phyloP scores from a whole-genome alignment of 1,140 invertebrate genomes.

The Drosophila parvula region DNA sequence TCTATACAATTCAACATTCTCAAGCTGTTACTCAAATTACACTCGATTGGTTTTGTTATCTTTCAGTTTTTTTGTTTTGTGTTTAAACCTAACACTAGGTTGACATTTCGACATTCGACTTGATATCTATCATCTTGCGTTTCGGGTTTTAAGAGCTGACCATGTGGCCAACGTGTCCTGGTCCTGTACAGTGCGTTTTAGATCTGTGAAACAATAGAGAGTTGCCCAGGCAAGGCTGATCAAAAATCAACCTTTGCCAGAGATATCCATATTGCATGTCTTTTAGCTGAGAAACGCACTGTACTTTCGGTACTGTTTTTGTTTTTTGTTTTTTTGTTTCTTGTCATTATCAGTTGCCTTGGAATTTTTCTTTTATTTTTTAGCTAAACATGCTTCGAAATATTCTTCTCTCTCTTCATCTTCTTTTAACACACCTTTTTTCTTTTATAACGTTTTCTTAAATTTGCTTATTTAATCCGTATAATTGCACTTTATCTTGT shows the following conservation, averaged over 20 bases:
- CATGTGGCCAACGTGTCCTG: not conserved
- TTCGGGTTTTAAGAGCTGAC: no score
- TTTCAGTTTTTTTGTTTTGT: slow-evolving; percentile 42
- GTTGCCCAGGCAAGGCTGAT: not conserved
- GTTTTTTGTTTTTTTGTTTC: slow-evolving; percentile 33
- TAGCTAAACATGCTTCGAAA: slow-evolving; percentile 68
- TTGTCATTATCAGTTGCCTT: slow-evolving; percentile 45
- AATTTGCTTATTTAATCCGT: slow-evolving; percentile 79
- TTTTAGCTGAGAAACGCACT: slow-evolving; percentile 22
- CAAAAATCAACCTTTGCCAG: not conserved
- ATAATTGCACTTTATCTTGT: slow-evolving; percentile 78
- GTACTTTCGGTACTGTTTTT: slow-evolving; percentile 12
- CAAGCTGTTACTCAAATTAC: slow-evolving; percentile 78
- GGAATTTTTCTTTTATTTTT: slow-evolving; percentile 38
- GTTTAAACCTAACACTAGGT: slow-evolving; percentile 63
- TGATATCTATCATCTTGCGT: no score
- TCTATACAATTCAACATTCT: slow-evolving; percentile 82
- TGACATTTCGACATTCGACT: slow-evolving; percentile 70
- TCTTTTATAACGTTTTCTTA: slow-evolving; percentile 60
- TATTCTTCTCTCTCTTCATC: slow-evolving; percentile 39
- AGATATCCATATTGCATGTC: not conserved
- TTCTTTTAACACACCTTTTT: slow-evolving; percentile 42
- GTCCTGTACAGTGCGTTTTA: slow-evolving; percentile 18
- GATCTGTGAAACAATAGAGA: not conserved
- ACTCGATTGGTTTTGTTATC: slow-evolving; percentile 74